Evolutionary conservation across 2,888 invertebrate species (phyloP).

Genomic region (Pseudococcus viburni): DNA sequence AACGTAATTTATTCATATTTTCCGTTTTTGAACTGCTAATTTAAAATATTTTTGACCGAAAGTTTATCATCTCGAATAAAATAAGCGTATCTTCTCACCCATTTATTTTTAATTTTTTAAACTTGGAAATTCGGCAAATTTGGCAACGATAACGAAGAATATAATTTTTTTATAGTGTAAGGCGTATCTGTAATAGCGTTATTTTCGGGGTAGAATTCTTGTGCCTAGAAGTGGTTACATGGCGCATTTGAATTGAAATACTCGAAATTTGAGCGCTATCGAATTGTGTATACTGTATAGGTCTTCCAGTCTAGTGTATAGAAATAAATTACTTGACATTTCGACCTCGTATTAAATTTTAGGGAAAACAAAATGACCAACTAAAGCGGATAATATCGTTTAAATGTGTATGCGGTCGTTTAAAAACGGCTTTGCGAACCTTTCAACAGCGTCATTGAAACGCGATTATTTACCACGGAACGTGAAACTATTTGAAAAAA

Average conservation of each 20-base stretch:
- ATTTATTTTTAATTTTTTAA: not conserved
- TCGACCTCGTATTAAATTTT: conserved; percentile 33
- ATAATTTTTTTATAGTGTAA: not conserved
- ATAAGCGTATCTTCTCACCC: conserved; percentile 18
- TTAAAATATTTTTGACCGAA: conserved; percentile 34
- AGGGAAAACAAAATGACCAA: conserved; percentile 44
- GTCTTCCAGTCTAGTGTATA: not conserved
- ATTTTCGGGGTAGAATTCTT: not conserved
- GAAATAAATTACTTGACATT: conserved; percentile 39
- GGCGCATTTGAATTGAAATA: not conserved
- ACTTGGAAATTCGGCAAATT: not conserved
- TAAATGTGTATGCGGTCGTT: conserved; percentile 44
- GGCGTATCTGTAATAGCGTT: not conserved
- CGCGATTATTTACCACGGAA: conserved; percentile 30
- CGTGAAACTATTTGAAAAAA: conserved; percentile 35
- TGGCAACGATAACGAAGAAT: conserved; percentile 8
- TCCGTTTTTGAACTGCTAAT: conserved; percentile 38
- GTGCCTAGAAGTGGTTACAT: not conserved
- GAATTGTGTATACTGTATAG: not conserved
- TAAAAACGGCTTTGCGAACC: conserved; percentile 30
- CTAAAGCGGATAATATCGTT: conserved; percentile 44
- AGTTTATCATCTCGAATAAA: conserved; percentile 1
- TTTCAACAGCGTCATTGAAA: conserved; percentile 38
- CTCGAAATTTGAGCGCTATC: conserved; percentile 11
- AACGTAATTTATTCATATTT: conserved; percentile 21